Conservation (phyloP, 2,888 invertebrate species). For the Orthosia gracilis region DNA sequence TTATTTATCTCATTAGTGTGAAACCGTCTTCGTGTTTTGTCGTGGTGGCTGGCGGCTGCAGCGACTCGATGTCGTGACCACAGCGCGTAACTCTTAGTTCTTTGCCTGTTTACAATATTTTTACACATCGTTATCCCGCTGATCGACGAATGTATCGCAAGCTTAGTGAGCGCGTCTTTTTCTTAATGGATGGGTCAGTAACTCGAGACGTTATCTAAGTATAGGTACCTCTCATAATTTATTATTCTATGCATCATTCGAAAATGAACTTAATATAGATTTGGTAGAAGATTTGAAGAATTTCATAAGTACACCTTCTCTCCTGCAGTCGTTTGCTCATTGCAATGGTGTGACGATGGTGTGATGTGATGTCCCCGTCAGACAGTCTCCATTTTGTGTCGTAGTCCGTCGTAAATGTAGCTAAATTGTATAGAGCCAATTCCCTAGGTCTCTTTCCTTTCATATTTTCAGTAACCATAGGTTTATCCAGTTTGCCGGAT, state of each 20-base stretch:
- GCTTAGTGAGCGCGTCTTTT: slow-evolving; percentile 23
- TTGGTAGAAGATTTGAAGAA: not conserved
- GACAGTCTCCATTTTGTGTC: too few species aligned
- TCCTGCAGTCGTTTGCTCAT: not conserved
- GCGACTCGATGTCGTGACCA: slow-evolving; percentile 55
- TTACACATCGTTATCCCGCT: slow-evolving; percentile 68
- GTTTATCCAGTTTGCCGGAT: too few species aligned
- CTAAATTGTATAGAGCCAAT: too few species aligned
- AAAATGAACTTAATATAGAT: not conserved
- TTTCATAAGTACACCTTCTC: too few species aligned
- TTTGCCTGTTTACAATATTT: slow-evolving; percentile 71
- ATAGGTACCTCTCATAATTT: not conserved
- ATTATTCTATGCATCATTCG: not conserved
- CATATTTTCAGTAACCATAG: not conserved
- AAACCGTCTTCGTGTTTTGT: slow-evolving; percentile 76
- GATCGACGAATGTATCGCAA: slow-evolving; percentile 42
- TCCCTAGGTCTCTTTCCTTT: not conserved
- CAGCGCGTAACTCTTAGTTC: slow-evolving; percentile 69
- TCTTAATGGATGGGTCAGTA: slow-evolving; percentile 24
- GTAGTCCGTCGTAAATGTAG: too few species aligned
- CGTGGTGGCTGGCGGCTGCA: slow-evolving; percentile 55
- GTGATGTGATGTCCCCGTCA: not conserved
- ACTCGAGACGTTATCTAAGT: not conserved
- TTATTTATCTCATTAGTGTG: slow-evolving; percentile 79
- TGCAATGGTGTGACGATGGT: too few species aligned